Evolutionary conservation across 2,797 vertebrate genomes (phyloP).

Genomic region (Amblyraja radiata): DNA sequence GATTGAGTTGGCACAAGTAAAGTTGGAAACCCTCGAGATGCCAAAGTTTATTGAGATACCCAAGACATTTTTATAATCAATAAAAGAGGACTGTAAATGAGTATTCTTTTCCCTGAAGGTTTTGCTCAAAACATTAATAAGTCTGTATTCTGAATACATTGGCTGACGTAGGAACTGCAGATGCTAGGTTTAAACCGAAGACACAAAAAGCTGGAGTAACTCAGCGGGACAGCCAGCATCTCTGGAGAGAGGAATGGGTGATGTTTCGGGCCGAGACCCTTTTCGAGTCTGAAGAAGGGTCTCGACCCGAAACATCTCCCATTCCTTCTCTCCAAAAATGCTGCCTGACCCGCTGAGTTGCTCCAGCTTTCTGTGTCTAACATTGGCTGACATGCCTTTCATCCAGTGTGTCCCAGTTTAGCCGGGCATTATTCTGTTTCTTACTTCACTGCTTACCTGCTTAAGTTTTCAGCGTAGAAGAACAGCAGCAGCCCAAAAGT

Average conservation of each 20-base stretch:
- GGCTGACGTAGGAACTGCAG: no score
- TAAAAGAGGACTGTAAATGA: neutral
- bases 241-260: no score
- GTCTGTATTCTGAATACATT: neutral
- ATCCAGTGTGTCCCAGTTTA: neutral
- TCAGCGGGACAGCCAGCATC: no score
- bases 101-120: neutral
- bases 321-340: no score
- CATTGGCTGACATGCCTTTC: no score
- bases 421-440: neutral
- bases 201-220: no score
- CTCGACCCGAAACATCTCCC: no score
- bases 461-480: conserved; percentile 75
- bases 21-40: neutral
- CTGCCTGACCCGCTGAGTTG: no score
- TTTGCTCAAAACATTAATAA: neutral
- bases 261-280: no score
- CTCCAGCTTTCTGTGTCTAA: no score
- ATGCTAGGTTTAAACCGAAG: no score
- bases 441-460: conserved; percentile 64
- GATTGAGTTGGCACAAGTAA: neutral
- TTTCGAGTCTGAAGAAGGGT: no score
- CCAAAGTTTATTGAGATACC: neutral
- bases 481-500: conserved; percentile 75
- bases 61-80: neutral